Base-by-base conservation (phyloP, 1,140 invertebrate species). In the Lordiphosa mommai region DNA sequence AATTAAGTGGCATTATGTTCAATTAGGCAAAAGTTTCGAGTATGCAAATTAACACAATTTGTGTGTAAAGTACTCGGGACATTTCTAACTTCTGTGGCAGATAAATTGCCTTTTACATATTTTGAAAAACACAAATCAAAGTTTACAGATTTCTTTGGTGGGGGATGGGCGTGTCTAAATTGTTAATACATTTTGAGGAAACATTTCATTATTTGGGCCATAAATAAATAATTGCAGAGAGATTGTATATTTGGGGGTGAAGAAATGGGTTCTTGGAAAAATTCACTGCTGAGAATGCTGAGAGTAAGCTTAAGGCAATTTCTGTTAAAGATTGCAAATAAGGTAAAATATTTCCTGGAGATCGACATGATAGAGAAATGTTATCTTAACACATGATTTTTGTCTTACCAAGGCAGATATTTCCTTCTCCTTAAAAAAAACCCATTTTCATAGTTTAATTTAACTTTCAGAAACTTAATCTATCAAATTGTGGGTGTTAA, bases 1-100 rank as follows among this genome's bases (percentile, higher is more conserved):
- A 84, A 82, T 82, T 82, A 82, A 82, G 67, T 82, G 72, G 76
- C 67, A 82, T 82, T 82, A 82, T 84, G 76, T 82, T 82, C 76
- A 82, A 82, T 82, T 82, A 82, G 76, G 61, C 76, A 84, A 82
- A 76, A 71, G 67, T 82, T 82, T 84, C 67, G 55, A 80, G 84
- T 82, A 82, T 82, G 77, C 72, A 84, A 82, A 82, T 82, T 76
- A 82, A 77, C 72, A 77, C 76, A 82, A 84, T 84, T 82, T 66
- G 50, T 37, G 50, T 56, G 44, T 50, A 66, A 70, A 59, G 43
- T 65, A 61, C 52, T 27, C 23, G 23, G 14, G 47, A 50, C 33
- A 20, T 40, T 52, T 46, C 40, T 37, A 43, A 44, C 34, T 53
- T 66, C 76, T 73, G 52, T 40, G 48, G 43, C 72, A 72, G 49